These are phyloP conservation scores for Megalurothrips usitatus DNA, from an alignment of 2,888 invertebrate species.

Conservation along the genomic window DNA sequence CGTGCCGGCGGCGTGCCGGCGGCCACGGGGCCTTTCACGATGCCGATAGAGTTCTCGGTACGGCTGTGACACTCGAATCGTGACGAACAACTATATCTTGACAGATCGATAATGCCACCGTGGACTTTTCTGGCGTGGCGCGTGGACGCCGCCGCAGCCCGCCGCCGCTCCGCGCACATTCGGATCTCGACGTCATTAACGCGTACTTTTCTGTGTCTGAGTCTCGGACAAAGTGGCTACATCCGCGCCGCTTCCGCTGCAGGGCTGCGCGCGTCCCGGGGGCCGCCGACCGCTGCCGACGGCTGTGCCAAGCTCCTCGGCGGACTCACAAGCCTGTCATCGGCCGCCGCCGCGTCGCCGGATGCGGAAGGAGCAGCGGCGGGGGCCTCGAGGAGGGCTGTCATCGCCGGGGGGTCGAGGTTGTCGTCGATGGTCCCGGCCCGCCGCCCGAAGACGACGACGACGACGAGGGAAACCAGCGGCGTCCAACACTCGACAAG, in stretches of 20 bases:
- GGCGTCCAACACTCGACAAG: no score
- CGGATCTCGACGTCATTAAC: background rate
- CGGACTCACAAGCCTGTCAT: slow-evolving; percentile 22
- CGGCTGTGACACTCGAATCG: no score
- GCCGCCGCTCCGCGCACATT: background rate
- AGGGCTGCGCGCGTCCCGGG: background rate
- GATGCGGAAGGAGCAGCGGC: slow-evolving; percentile 12
- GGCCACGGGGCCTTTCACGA: no score
- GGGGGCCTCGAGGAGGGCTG: background rate
- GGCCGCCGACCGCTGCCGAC: no score
- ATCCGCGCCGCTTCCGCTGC: slow-evolving; percentile 5
- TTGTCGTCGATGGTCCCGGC: background rate
- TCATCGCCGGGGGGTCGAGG: background rate
- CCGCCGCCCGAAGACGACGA: background rate
- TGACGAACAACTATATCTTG: no score
- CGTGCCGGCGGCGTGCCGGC: no score
- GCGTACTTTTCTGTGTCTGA: background rate
- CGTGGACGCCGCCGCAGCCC: no score
- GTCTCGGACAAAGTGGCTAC: slow-evolving; percentile 17
- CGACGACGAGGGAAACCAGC: background rate
- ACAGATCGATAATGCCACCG: no score
- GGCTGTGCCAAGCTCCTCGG: no score
- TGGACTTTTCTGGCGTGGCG: no score
- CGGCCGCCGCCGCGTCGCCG: background rate
- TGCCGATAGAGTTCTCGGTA: no score